These are phyloP conservation scores for Ctena decussata DNA, from an alignment of 2,888 invertebrate species.

Conservation along the genomic window DNA sequence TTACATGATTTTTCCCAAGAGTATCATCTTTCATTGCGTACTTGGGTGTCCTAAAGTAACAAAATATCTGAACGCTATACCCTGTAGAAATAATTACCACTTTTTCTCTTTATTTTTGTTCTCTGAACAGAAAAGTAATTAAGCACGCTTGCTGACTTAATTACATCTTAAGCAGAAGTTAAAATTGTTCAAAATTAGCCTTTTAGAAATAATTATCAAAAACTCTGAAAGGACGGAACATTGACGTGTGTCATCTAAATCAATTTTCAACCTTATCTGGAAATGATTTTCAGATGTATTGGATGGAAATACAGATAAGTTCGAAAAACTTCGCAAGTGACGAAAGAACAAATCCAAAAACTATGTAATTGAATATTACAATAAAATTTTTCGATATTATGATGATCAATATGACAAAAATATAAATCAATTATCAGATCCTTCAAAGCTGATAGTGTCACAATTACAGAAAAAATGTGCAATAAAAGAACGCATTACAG, in stretches of 20 bases:
- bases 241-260: not conserved
- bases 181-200: not conserved
- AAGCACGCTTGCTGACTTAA: not conserved
- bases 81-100: not conserved
- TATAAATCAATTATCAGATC: not conserved
- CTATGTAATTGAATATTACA: too few species aligned
- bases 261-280: not conserved
- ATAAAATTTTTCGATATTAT: too few species aligned
- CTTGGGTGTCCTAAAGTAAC: not conserved
- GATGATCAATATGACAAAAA: too few species aligned
- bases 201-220: not conserved
- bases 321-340: too few species aligned
- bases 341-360: too few species aligned
- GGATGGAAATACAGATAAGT: not conserved
- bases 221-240: not conserved
- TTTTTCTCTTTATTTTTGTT: not conserved
- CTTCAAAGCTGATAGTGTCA: not conserved
- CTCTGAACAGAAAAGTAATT: not conserved
- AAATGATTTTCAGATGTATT: not conserved
- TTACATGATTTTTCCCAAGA: slow-evolving; percentile 4
- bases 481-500: too few species aligned
- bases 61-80: not conserved
- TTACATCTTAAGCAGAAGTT: not conserved
- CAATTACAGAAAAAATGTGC: too few species aligned
- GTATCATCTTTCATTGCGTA: not conserved